Conservation (phyloP, 2,113 vertebrate species). For the Pseudopipra pipra region DNA sequence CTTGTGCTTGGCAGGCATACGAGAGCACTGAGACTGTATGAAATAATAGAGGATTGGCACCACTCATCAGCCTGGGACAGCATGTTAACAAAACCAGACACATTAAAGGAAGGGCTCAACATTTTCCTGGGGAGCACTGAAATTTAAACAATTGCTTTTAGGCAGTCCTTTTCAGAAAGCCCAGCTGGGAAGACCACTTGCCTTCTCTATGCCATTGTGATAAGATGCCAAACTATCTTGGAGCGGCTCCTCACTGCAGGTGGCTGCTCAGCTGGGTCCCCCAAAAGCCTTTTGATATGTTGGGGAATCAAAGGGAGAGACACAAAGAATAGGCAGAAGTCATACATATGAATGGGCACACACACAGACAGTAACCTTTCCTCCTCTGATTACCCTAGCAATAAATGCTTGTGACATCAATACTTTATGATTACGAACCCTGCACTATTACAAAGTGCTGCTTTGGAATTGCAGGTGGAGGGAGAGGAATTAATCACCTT, state of each 20-base stretch:
- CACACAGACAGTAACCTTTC: constrained; percentile 54
- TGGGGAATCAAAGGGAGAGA: neutral
- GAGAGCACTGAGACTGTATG: fast-evolving
- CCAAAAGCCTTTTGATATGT: neutral
- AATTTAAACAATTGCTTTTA: constrained; percentile 28
- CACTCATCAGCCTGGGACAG: neutral
- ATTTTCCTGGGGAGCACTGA: neutral
- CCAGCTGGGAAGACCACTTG: constrained; percentile 4
- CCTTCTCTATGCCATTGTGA: constrained; percentile 28
- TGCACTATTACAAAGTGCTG: neutral
- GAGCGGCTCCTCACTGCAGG: fast-evolving
- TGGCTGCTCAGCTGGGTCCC: neutral
- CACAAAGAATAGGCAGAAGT: constrained; percentile 23
- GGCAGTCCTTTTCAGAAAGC: neutral
- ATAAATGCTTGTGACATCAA: constrained; percentile 53
- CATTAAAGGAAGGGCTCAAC: neutral
- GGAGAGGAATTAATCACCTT: neutral
- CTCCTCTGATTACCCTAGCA: constrained; percentile 30
- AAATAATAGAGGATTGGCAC: neutral
- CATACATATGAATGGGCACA: constrained; percentile 40
- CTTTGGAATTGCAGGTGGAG: neutral
- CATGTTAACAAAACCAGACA: neutral
- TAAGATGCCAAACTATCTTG: neutral
- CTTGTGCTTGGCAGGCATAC: neutral
- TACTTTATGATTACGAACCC: constrained; percentile 37